A percentile compares a stretch with the other conserved stretches of the same genome.
Evolutionary conservation across 2,888 invertebrate genomes (phyloP).

Genomic region (Byasa hedistus): DNA sequence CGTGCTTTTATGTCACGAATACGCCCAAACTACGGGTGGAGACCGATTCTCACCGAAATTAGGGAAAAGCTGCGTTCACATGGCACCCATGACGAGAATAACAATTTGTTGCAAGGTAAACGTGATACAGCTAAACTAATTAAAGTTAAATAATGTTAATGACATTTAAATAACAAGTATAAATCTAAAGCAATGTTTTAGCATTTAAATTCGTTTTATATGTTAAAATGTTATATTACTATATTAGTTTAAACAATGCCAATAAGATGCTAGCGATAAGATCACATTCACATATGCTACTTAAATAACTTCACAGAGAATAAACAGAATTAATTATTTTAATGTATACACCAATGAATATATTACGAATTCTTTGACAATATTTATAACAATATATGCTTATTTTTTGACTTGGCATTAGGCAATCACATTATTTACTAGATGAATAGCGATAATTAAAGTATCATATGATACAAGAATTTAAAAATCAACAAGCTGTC

Average conservation of each 20-base stretch:
- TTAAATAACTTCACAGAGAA: not conserved
- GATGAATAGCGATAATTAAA: not conserved
- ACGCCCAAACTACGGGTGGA: constrained; percentile 29
- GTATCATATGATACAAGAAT: not conserved
- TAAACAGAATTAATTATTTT: not conserved
- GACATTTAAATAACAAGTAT: not conserved
- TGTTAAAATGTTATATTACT: not conserved
- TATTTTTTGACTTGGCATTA: not conserved
- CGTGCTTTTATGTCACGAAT: constrained; percentile 36
- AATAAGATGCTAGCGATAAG: not conserved
- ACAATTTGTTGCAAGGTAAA: constrained; percentile 42
- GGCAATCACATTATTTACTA: not conserved
- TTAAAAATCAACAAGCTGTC: not conserved
- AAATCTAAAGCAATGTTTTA: not conserved
- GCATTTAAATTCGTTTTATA: not conserved
- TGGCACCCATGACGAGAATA: constrained; percentile 52
- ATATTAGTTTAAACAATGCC: not conserved
- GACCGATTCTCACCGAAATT: constrained; percentile 62
- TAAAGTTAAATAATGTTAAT: not conserved
- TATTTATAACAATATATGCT: not conserved
- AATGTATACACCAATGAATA: not conserved
- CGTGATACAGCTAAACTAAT: constrained; percentile 2
- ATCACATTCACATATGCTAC: too few relatives aligned
- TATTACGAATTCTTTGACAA: not conserved
- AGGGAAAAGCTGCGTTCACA: constrained; percentile 55